Conservation (phyloP, 1,140 invertebrate genomes). For the Calephelis virginiensis region DNA sequence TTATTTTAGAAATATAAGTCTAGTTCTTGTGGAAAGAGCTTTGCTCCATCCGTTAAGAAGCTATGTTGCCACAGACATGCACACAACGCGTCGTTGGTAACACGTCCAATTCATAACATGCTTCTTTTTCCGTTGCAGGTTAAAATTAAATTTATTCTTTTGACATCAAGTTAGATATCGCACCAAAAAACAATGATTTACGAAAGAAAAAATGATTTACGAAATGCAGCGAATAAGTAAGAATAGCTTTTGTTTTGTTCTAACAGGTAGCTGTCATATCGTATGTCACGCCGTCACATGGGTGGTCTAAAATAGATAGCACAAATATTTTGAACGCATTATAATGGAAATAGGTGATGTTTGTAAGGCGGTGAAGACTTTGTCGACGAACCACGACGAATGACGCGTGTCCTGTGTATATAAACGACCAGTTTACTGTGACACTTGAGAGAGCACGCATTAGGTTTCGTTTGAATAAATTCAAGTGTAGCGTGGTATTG, state of each 20-base stretch:
- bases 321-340: conserved; percentile 71
- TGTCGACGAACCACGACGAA: conserved; percentile 65
- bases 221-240: conserved; percentile 45
- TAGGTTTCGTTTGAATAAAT: conserved; percentile 21
- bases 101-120: too few relatives aligned
- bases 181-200: neutral
- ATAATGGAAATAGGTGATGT: conserved; percentile 67
- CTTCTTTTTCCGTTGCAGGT: too few relatives aligned
- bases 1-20: too few relatives aligned
- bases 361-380: conserved; percentile 46
- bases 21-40: too few relatives aligned
- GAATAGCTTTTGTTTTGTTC: conserved; percentile 56
- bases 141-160: too few relatives aligned
- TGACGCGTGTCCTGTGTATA: conserved; percentile 42
- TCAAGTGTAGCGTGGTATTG: conserved; percentile 5
- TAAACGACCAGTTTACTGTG: conserved; percentile 31
- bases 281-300: conserved; percentile 56
- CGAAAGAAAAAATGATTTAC: conserved; percentile 41
- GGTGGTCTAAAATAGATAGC: conserved; percentile 68
- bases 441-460: conserved; percentile 26
- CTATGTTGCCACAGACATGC: too few relatives aligned
- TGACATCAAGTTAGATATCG: too few relatives aligned
- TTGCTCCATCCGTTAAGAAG: too few relatives aligned
- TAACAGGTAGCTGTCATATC: conserved; percentile 67
- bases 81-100: too few relatives aligned